Percentiles rank a stretch among this genome's conserved stretches.
phyloP scores from a whole-genome alignment of 2,797 vertebrate species.

The Mycteria americana region DNA sequence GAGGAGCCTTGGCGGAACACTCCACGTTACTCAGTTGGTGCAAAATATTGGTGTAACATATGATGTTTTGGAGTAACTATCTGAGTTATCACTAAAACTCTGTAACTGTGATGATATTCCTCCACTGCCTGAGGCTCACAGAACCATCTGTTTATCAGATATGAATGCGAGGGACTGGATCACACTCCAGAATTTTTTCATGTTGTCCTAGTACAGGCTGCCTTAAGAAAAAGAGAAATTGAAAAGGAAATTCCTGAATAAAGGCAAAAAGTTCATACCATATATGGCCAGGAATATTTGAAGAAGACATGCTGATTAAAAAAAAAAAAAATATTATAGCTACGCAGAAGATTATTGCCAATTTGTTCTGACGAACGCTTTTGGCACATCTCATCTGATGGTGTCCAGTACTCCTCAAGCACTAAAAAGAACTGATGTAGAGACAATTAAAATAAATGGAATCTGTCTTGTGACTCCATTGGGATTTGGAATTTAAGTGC shows the following conservation, averaged over 20 bases:
- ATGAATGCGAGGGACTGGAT: neutral
- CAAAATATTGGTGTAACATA: neutral
- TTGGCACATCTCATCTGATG: neutral
- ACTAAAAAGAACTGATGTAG: neutral
- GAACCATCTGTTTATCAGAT: neutral
- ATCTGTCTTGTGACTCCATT: neutral
- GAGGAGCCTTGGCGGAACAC: slow-evolving; percentile 2
- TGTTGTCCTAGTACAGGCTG: neutral
- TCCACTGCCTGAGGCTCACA: neutral
- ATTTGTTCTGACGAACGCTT: slow-evolving; percentile 10
- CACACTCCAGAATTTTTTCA: neutral
- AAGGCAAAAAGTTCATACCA: slow-evolving; percentile 13
- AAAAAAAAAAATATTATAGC: neutral
- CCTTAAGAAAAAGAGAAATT: neutral
- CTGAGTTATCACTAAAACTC: neutral
- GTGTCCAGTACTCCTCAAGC: neutral
- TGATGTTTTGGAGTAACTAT: neutral
- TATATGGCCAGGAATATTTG: slow-evolving; percentile 18
- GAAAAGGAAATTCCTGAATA: slow-evolving; percentile 44
- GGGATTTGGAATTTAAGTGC: neutral
- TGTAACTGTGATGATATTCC: neutral
- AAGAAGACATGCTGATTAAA: neutral
- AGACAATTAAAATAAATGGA: slow-evolving; percentile 23
- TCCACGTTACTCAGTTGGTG: neutral
- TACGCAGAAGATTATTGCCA: neutral